Evolutionary conservation across 2,888 invertebrate species (phyloP).

Genomic region (Eupithecia subfuscata): DNA sequence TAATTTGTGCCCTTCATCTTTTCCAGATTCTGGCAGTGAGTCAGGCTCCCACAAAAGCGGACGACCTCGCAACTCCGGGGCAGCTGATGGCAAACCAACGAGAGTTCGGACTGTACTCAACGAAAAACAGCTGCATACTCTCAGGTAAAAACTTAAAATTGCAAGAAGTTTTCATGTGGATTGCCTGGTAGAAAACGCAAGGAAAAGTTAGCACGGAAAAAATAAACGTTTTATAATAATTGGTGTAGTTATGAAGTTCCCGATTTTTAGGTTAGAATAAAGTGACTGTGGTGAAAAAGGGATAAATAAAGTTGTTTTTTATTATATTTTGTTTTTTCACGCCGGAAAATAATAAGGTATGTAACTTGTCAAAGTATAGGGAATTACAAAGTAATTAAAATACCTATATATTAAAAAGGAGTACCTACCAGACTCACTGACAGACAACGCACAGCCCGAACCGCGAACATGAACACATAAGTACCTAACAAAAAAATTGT

Average conservation of each 20-base stretch:
- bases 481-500: no score
- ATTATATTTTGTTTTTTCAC: not conserved
- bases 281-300: not conserved
- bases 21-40: conserved; percentile 94
- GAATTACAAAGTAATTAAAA: no score
- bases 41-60: conserved; percentile 95
- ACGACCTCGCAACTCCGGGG: conserved; percentile 82
- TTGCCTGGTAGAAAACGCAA: not conserved
- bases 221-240: not conserved
- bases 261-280: not conserved
- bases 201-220: not conserved
- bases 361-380: no score
- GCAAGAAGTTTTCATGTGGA: not conserved
- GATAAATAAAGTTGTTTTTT: not conserved
- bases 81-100: conserved; percentile 97
- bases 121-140: conserved; percentile 98
- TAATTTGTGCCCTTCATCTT: not conserved
- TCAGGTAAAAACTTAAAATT: conserved; percentile 84
- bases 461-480: no score
- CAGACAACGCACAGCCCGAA: no score
- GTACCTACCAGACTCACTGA: no score
- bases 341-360: no score
- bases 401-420: no score
- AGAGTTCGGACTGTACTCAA: conserved; percentile 99
- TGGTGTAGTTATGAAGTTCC: not conserved